Conservation (phyloP, 2,797 vertebrate species). For the Darevskia nairensis region DNA sequence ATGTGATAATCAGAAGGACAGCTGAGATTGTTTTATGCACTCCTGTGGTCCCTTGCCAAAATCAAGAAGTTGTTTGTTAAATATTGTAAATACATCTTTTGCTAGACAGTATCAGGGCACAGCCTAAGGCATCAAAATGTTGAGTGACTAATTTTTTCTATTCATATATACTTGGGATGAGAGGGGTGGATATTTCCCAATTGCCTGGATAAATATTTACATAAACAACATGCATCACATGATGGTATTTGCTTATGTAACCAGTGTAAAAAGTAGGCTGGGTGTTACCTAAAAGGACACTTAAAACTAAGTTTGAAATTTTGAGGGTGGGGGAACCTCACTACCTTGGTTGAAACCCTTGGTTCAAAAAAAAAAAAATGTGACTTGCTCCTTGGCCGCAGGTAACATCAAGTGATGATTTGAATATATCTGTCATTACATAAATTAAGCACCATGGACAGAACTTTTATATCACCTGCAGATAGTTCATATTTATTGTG, state of each 20-base stretch:
- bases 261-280: constrained; percentile 9
- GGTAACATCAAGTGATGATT: background rate
- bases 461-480: background rate
- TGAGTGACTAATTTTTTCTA: constrained; percentile 47
- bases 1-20: constrained; percentile 33
- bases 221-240: background rate
- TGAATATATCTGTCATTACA: background rate
- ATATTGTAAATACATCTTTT: constrained; percentile 18
- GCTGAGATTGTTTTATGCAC: constrained; percentile 39
- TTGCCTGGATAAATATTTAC: constrained; percentile 31
- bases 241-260: constrained; percentile 24
- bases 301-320: background rate
- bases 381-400: no score
- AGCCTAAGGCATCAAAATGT: constrained; percentile 56
- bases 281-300: background rate
- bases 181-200: constrained; percentile 29
- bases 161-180: background rate
- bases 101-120: constrained; percentile 52
- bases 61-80: constrained; percentile 58
- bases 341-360: no score
- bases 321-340: background rate
- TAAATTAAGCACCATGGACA: background rate
- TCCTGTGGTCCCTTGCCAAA: constrained; percentile 31
- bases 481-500: background rate
- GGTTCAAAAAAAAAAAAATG: no score